These are phyloP conservation scores for Emys orbicularis DNA, from an alignment of 2,797 vertebrate species.

Conservation along the genomic window DNA sequence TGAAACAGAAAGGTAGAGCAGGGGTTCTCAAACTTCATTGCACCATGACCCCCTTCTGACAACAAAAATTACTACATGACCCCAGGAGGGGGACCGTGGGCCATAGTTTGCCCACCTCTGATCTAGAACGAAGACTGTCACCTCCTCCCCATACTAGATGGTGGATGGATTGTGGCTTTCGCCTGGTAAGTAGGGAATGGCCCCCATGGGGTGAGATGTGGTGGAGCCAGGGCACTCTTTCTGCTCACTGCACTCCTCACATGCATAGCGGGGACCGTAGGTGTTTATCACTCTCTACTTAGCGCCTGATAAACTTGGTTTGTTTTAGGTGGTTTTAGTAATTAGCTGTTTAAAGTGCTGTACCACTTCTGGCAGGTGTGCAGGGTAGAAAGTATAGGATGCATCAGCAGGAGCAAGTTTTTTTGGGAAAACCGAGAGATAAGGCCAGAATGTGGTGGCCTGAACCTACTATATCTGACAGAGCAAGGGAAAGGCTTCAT, in stretches of 20 bases:
- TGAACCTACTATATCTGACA: not conserved
- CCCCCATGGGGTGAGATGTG: not conserved
- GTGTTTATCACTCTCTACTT: not conserved
- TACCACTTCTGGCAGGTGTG: not conserved
- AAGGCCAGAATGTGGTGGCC: not conserved
- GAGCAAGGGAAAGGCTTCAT: not conserved
- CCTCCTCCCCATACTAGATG: not conserved
- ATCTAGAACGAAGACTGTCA: not conserved
- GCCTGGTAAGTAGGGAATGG: not conserved
- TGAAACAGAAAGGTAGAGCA: not conserved
- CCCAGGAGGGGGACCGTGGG: no score
- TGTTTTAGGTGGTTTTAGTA: not conserved
- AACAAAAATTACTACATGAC: no score
- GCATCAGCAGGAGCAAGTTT: not conserved
- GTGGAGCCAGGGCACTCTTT: not conserved
- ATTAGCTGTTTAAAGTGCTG: not conserved
- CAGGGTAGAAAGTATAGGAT: not conserved
- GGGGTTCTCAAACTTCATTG: no score
- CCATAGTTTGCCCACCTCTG: no score
- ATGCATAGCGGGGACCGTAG: not conserved
- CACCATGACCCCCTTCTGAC: no score
- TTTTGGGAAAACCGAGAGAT: not conserved
- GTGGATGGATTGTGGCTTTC: not conserved
- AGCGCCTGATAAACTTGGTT: not conserved
- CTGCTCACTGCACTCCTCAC: not conserved